phyloP scores from a whole-genome alignment of 2,113 vertebrate genomes.

The Hemiscyllium ocellatum region DNA sequence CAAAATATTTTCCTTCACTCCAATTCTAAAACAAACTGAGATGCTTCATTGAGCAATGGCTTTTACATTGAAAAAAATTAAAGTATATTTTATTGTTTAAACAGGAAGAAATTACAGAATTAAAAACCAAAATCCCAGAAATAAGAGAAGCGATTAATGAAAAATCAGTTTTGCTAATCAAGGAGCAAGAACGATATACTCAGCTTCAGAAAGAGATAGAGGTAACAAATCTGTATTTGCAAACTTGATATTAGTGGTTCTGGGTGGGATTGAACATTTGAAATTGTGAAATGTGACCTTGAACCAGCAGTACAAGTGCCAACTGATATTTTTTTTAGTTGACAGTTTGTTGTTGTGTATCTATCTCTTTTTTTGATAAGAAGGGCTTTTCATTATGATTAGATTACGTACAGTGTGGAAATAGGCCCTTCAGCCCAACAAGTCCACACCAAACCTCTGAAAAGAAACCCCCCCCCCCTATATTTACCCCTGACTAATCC shows the following conservation, averaged over 20 bases:
- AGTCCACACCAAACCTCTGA: no score
- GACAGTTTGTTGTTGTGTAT: not conserved
- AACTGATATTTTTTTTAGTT: not conserved
- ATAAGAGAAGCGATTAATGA: conserved; percentile 1
- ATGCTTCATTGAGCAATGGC: not conserved
- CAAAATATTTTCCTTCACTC: not conserved
- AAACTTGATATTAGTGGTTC: not conserved
- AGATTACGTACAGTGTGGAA: no score
- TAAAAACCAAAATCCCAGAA: conserved; percentile 7
- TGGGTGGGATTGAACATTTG: not conserved
- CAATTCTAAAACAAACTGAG: not conserved
- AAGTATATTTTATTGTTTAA: not conserved
- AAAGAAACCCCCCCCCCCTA: no score
- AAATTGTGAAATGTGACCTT: not conserved
- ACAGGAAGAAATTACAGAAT: conserved; percentile 28
- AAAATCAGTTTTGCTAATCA: conserved; percentile 15
- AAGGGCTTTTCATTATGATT: not conserved
- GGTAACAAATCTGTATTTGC: not conserved
- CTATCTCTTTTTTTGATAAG: not conserved
- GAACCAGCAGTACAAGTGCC: not conserved
- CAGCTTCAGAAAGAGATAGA: conserved; percentile 31
- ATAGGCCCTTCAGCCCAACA: no score
- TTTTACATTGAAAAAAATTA: not conserved
- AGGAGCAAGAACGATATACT: conserved; percentile 5
- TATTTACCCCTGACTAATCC: no score